phyloP scores from a whole-genome alignment of 2,113 vertebrate species.

The Anhinga anhinga region DNA sequence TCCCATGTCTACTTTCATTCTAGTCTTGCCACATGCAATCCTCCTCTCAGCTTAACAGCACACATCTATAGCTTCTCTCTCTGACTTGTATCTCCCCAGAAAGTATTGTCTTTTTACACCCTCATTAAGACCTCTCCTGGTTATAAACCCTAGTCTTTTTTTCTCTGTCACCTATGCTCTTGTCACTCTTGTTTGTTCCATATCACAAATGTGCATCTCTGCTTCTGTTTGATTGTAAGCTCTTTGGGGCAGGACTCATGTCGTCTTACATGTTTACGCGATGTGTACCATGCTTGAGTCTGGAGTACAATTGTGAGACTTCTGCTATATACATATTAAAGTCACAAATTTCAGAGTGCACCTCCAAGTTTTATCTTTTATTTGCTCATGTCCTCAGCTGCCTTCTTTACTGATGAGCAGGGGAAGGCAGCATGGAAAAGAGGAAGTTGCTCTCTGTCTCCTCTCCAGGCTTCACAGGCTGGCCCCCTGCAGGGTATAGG shows the following conservation, averaged over 20 bases:
- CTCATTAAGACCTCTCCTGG: background rate
- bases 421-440: background rate
- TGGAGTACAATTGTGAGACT: background rate
- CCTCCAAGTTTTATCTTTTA: background rate
- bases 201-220: background rate
- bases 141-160: background rate
- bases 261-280: background rate
- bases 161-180: background rate
- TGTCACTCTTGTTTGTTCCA: background rate
- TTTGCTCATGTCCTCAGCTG: slow-evolving; percentile 16
- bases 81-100: background rate
- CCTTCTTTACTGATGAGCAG: slow-evolving; percentile 7
- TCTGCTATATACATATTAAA: background rate
- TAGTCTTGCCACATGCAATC: background rate
- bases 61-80: background rate
- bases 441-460: slow-evolving; percentile 4
- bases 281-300: background rate
- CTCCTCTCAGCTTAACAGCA: background rate
- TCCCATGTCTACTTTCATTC: background rate
- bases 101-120: background rate
- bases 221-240: background rate
- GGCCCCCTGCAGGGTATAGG: slow-evolving; percentile 28
- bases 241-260: background rate
- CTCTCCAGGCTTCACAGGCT: slow-evolving; percentile 19
- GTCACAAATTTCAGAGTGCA: background rate